Base-by-base conservation (phyloP, 2,888 invertebrate species). In the Eristalinus sepulchralis region DNA sequence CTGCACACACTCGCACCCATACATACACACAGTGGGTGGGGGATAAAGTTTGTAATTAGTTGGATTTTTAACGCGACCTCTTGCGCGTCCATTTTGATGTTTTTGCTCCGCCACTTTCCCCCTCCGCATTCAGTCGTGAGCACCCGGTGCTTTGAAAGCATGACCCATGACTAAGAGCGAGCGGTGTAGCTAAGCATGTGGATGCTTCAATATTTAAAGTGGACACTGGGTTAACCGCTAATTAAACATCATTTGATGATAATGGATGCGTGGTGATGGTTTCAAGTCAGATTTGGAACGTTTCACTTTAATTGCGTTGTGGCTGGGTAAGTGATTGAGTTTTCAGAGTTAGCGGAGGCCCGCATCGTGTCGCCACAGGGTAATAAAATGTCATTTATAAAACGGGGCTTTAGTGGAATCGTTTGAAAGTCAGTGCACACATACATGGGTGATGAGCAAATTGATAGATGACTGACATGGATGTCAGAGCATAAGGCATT, bases 171-270 rank as follows among this genome's bases (percentile, higher is more conserved):
- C 47, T 17, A 17, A 47, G 8, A 10, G 34, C 9, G 34, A 1
- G 10, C 31, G 9, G 22, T 27, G 22, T 17, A 13, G 10, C 8
- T 24, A 24, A 11, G 59, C 59, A 9, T 20, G n/a, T 53, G 53
- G 22, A 47, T 62, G 59, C 34, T 77, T 77, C 33, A 70, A 86
- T 83, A 86, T 86, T 86, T 86, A 62, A 86, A 86, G 75, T 76
- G 78, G 83, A 78, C 73, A 71, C 78, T 75, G 36, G 83, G 83
- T 83, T 79, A 83, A 79, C 86, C 86, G 82, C 86, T 86, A 86
- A 86, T 83, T 83, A 82, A 86, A 86, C 83, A 86, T 83, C 86
- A 86, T 83, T 86, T 83, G 78, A 73, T 75, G 78, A 86, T 86
- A 78, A 86, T 86, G 83, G 75, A 86, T 71, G 86, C 77, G 68